Base-by-base conservation (phyloP, 2,113 vertebrate species). In the Neoarius graeffei region DNA sequence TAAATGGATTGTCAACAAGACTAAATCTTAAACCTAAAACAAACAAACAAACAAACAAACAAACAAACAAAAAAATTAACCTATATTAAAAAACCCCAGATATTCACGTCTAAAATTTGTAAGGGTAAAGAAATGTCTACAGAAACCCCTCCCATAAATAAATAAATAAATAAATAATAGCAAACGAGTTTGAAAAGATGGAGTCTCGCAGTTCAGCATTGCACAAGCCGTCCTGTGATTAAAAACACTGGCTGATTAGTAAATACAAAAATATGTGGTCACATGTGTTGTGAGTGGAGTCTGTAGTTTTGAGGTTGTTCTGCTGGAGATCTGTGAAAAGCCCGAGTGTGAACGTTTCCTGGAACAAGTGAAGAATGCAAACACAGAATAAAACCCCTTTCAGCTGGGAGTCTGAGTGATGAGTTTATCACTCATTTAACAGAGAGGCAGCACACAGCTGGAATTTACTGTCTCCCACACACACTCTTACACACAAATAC, bases 301-400 rank as follows among this genome's bases (percentile, higher is more conserved):
- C 19, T 82, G 80, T 2, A 35, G 57, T 62, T 62, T 62, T 0
- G 19, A 59, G 59, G 10, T 82, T 59, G 14, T 60, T 42, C n/a
- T 57, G 0, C 77, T 27, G 59, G 57, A 1, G 80, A 62, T 42
- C 19, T 42, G 30, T 82, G 19, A 82, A 82, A 62, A 25, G 80
- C 57, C 42, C 48, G 30, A 62, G 80, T 82, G 80, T 82, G 59
- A 82, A 71, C 54, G 15, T 60, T 85, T 85, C 83, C 83, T 73
- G 66, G 83, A 85, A 85, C 14, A 85, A 71, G 52, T 35, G 19
- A 85, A 1, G 54, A 74, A 85, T 85, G 67, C 42, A 85, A 73
- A 85, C 83, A 85, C 25, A n/a, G 27, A 85, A 85, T 42, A 85
- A 74, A 59, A 85, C n/a, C 67, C 30, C 69, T 57, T 74, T 60